phyloP scores from a whole-genome alignment of 2,797 vertebrate genomes.

The Ciconia nigra region DNA sequence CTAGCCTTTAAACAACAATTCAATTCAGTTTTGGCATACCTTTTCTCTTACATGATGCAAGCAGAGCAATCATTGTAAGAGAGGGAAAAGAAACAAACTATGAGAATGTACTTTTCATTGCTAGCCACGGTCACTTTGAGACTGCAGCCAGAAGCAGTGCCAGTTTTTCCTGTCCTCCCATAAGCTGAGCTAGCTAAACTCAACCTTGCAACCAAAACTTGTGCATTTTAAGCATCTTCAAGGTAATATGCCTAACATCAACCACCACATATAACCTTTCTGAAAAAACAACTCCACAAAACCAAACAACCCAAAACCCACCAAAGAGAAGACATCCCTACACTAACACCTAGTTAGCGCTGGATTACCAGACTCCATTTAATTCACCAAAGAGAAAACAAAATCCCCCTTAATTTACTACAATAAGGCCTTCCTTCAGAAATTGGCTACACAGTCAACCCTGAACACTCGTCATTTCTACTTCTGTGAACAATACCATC shows the following conservation, averaged over 20 bases:
- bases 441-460: accelerated
- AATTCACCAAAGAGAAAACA: not conserved
- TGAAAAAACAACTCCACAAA: no score
- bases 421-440: not conserved
- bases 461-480: not conserved
- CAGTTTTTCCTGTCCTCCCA: not conserved
- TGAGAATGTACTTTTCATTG: not conserved
- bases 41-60: not conserved
- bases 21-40: not conserved
- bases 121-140: not conserved
- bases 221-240: not conserved
- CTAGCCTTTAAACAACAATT: not conserved
- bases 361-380: not conserved
- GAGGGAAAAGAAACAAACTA: not conserved
- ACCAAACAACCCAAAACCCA: not conserved
- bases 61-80: not conserved
- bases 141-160: not conserved
- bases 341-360: not conserved
- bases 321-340: not conserved
- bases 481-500: not conserved
- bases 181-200: not conserved
- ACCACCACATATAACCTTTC: not conserved
- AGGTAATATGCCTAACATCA: accelerated
- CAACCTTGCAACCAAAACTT: not conserved
- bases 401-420: not conserved